A percentile compares a stretch with the other conserved stretches of the same genome.
These are phyloP conservation scores for Plutella xylostella DNA, from an alignment of 2,888 invertebrate species.

Conservation along the genomic window DNA sequence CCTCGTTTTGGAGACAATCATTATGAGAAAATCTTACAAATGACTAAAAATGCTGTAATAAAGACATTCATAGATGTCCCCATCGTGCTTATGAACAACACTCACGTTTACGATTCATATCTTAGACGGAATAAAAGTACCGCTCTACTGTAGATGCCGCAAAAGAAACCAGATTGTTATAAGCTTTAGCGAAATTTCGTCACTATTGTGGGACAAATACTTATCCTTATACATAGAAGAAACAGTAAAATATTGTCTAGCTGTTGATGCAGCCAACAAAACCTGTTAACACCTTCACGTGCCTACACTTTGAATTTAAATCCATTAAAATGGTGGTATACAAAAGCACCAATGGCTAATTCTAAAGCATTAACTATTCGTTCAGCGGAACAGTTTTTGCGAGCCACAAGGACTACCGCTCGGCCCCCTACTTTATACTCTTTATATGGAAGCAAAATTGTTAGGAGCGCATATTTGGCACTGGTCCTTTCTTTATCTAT, in stretches of 20 bases:
- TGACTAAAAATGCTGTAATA: constrained; percentile 64
- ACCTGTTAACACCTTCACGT: too few species aligned
- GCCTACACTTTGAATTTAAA: too few species aligned
- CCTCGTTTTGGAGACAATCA: constrained; percentile 68
- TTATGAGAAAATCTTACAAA: constrained; percentile 70
- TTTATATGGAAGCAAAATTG: constrained; percentile 53
- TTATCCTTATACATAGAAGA: too few species aligned
- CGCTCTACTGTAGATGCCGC: constrained; percentile 60
- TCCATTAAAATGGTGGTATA: too few species aligned
- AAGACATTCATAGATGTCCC: constrained; percentile 68
- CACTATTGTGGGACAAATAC: too few species aligned
- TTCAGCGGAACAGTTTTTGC: constrained; percentile 20
- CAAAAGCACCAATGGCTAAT: too few species aligned
- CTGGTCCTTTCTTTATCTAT: constrained; percentile 46
- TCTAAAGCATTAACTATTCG: too few species aligned
- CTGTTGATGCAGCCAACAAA: too few species aligned
- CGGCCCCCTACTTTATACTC: constrained; percentile 37
- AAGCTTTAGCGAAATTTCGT: constrained; percentile 32
- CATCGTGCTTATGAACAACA: constrained; percentile 60
- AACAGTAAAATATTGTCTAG: too few species aligned
- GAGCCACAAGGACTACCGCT: constrained; percentile 28
- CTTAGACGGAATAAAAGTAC: constrained; percentile 65
- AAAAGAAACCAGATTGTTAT: constrained; percentile 44
- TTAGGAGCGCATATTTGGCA: constrained; percentile 61
- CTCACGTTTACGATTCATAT: constrained; percentile 66